These are phyloP conservation scores for Centropus unirufus DNA, from an alignment of 2,113 vertebrate species.

Conservation along the genomic window DNA sequence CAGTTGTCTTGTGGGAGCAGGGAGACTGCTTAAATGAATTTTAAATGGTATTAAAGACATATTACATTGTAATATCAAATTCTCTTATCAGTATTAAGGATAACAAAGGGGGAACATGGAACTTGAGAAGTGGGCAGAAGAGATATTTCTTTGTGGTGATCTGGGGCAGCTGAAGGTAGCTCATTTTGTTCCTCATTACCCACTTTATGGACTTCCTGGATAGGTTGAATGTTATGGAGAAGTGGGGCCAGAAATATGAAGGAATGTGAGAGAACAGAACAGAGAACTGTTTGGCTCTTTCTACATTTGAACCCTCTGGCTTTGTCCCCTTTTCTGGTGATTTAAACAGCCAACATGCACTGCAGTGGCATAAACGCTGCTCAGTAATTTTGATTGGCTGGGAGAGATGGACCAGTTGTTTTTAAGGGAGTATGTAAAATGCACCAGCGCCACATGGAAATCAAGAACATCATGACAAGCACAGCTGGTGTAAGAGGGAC, in stretches of 20 bases:
- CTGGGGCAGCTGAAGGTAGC: not conserved
- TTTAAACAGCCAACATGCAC: too few relatives aligned
- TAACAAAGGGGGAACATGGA: not conserved
- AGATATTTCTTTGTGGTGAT: not conserved
- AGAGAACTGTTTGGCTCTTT: not conserved
- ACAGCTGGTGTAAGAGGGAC: not conserved
- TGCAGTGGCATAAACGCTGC: fast-evolving
- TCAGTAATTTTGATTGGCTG: not conserved
- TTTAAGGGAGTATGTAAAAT: not conserved
- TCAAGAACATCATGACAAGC: not conserved
- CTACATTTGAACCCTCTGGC: fast-evolving
- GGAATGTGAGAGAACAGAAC: not conserved
- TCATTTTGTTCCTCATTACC: not conserved
- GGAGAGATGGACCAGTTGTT: not conserved
- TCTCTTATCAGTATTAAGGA: not conserved
- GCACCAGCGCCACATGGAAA: not conserved
- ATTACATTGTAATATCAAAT: not conserved
- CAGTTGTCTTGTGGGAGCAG: not conserved
- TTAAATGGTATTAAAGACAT: not conserved
- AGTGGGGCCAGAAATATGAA: not conserved
- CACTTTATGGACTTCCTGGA: not conserved
- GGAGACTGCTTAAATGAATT: not conserved
- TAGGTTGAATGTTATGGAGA: not conserved
- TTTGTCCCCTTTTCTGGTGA: not conserved
- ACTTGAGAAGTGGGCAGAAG: not conserved